Percentiles rank a stretch among this genome's conserved stretches.
Evolutionary conservation across 2,888 invertebrate species (phyloP).

Genomic region (Cephus rjabovi): DNA sequence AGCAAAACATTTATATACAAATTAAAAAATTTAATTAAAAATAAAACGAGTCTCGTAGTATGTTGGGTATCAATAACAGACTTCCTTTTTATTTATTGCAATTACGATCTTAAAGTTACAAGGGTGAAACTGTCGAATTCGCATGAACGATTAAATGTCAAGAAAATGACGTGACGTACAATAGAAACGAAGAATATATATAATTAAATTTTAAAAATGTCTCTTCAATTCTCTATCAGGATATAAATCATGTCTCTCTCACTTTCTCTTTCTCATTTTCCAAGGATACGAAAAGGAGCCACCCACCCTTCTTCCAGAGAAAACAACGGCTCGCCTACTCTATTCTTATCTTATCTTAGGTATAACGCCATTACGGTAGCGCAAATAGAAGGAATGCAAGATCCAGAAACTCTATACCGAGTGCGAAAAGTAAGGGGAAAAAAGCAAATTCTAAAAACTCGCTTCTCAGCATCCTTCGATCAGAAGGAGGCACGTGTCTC

Average conservation of each 20-base stretch:
- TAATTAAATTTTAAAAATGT: neutral
- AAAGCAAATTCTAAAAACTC: neutral
- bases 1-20: neutral
- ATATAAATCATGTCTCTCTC: neutral
- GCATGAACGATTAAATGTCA: neutral
- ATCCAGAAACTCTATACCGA: neutral
- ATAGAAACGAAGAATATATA: neutral
- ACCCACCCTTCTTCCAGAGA: neutral
- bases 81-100: neutral
- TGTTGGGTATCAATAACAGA: neutral
- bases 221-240: neutral
- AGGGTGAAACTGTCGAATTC: neutral
- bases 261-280: neutral
- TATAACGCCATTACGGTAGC: neutral
- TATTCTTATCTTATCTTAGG: neutral
- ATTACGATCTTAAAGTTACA: neutral
- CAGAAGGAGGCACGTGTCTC: neutral
- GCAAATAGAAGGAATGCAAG: neutral
- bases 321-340: neutral
- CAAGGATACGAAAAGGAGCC: neutral
- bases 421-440: neutral
- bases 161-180: neutral
- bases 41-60: neutral
- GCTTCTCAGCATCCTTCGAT: neutral
- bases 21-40: neutral